Conservation (phyloP, 37 sponge, comb jelly and placozoan genomes). For the Cliona cf. orientalis region DNA sequence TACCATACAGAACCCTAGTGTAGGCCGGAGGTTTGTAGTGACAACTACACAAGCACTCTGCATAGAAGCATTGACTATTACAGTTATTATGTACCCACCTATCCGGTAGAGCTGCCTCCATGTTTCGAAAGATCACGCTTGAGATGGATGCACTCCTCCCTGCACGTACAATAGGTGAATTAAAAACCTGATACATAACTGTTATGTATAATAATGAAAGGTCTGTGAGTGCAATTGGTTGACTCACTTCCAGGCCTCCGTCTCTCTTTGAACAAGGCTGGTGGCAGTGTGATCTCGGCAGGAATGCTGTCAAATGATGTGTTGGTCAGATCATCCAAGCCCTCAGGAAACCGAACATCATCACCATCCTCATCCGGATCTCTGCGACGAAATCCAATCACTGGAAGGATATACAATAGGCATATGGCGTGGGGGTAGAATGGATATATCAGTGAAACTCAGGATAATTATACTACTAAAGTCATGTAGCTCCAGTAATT, state of each 20-base stretch:
- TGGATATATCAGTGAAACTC: not conserved
- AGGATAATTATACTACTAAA: not conserved
- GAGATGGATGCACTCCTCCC: conserved; percentile 2
- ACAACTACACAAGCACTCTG: no score
- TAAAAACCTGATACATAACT: not conserved
- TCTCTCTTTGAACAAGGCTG: conserved; percentile 4
- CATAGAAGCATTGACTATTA: no score
- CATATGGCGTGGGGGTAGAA: not conserved
- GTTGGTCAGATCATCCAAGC: not conserved
- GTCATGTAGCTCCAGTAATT: no score
- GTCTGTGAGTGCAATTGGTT: not conserved
- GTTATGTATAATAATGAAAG: not conserved
- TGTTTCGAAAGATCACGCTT: conserved; percentile 30
- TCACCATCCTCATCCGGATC: not conserved
- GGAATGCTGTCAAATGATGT: conserved; percentile 9
- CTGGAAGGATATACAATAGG: not conserved
- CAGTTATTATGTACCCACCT: not conserved
- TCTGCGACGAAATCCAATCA: not conserved
- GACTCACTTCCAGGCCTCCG: not conserved
- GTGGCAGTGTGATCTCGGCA: conserved; percentile 47
- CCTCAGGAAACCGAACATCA: not conserved
- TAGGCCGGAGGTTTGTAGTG: no score
- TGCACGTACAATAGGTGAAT: not conserved
- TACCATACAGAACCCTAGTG: no score
- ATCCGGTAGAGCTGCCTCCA: conserved; percentile 42